These are phyloP conservation scores for Apogon hyalosoma DNA, from an alignment of 2,797 vertebrate species.

Conservation along the genomic window DNA sequence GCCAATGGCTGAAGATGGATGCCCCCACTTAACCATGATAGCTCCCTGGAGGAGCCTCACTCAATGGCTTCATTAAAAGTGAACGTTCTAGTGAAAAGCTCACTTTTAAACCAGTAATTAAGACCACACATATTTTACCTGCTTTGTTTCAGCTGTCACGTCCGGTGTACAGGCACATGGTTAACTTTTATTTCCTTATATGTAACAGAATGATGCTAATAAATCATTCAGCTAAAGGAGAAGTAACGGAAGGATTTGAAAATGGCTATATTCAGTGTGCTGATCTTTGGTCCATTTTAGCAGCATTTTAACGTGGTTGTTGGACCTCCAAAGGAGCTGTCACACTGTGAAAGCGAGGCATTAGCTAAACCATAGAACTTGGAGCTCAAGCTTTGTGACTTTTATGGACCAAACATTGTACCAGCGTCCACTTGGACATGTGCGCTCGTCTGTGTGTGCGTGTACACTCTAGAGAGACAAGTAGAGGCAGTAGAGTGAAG, in stretches of 20 bases:
- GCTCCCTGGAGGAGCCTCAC: constrained; percentile 83
- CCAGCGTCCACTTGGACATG: constrained; percentile 56
- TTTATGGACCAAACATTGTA: constrained; percentile 61
- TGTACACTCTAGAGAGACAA: constrained; percentile 65
- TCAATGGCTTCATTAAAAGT: constrained; percentile 87
- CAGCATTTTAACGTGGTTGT: constrained; percentile 42
- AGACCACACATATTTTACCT: constrained; percentile 81
- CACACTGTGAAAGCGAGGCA: constrained; percentile 34
- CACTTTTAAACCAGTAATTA: constrained; percentile 84
- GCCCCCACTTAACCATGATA: constrained; percentile 85
- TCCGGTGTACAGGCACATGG: constrained; percentile 67
- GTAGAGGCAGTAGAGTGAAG: constrained; percentile 76
- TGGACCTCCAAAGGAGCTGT: constrained; percentile 53
- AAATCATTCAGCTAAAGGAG: constrained; percentile 65
- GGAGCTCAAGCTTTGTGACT: constrained; percentile 73
- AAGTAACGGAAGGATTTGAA: constrained; percentile 39
- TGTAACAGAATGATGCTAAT: constrained; percentile 68
- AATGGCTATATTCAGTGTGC: constrained; percentile 28
- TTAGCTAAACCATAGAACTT: constrained; percentile 69
- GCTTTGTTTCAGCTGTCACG: constrained; percentile 82
- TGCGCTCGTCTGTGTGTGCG: constrained; percentile 24
- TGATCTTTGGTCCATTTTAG: constrained; percentile 19
- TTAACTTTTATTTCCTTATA: constrained; percentile 78
- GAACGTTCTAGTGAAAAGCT: constrained; percentile 81
- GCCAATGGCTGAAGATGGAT: constrained; percentile 84